Base-by-base conservation (phyloP, 2,113 vertebrate genomes). In the Balaeniceps rex region DNA sequence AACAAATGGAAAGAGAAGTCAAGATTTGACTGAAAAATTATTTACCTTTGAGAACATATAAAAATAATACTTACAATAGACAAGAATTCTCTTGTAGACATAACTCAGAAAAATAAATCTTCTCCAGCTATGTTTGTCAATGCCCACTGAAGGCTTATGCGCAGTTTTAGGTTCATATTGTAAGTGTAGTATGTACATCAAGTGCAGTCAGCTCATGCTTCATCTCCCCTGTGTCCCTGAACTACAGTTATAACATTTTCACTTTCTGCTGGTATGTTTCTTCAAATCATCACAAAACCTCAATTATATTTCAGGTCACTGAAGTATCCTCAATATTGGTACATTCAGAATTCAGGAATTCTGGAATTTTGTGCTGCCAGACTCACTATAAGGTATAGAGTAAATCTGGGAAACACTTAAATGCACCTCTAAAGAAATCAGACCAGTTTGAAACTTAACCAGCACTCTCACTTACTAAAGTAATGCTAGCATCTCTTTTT, bases 161-260 rank as follows among this genome's bases (percentile, higher is more conserved):
- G 49, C 4, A 70, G n/a, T 63, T 36, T 44, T 19, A 79, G 18
- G 33, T 64, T 10, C 2, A 3, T 34, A 60, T 16, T 4, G 0
- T 61, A 61, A 69, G 5, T 25, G 19, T 7, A 70, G 40, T 12
- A 63, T 1, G 29, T n/a, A 63, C 16, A 18, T 14, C 19, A 40
- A 58, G 31, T 23, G 25, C 69, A 60, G 38, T 28, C 44, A 90
- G n/a, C 25, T 85, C 33, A 82, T 2, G 9, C 0, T 6, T 54
- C 6, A 3, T 21, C 36, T 52, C 16, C 24, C 23, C 40, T 77
- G 12, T 71, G 42, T 33, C 38, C 36, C 13, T 25, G 18, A 69
- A 69, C 38, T 52, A 49, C 5, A 51, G 40, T 33, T 66, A 11
- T 2, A 94, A 51, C 4, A 44, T 54, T 47, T 42, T 38, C 24